Evolutionary conservation across 1,140 invertebrate species (phyloP).

Genomic region (Homarus americanus): DNA sequence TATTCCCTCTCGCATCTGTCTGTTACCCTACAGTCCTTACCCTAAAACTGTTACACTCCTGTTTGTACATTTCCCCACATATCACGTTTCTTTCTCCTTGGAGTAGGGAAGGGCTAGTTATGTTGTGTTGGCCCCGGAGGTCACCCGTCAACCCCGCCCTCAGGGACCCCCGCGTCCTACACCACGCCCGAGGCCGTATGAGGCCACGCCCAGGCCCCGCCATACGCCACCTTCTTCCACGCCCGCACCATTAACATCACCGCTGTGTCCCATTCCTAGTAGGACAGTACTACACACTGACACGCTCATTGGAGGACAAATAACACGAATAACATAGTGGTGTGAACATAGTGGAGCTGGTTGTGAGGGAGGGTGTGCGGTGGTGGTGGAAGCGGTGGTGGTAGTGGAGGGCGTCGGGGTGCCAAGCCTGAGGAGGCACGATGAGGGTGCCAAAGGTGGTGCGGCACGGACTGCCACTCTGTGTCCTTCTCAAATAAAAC

Average conservation of each 20-base stretch:
- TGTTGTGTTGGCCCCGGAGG: conserved; percentile 25
- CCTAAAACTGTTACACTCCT: conserved; percentile 32
- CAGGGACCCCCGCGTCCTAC: not conserved
- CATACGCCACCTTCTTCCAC: not conserved
- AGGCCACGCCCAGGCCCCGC: not conserved
- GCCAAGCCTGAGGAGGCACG: not conserved
- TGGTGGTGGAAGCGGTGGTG: not conserved
- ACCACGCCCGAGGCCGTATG: no score
- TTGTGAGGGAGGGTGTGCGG: no score
- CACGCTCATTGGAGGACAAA: no score
- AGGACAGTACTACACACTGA: no score
- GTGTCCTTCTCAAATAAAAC: conserved; percentile 71
- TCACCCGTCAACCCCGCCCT: not conserved
- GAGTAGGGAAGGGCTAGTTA: conserved; percentile 62
- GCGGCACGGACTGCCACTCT: conserved; percentile 51
- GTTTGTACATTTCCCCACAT: conserved; percentile 64
- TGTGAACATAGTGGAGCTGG: no score
- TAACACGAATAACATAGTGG: no score
- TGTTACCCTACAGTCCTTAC: not conserved
- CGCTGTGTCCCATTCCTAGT: no score
- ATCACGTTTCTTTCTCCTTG: conserved; percentile 67
- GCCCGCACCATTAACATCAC: not conserved
- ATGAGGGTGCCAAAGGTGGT: conserved; percentile 11
- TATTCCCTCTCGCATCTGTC: conserved; percentile 40
- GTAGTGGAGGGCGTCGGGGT: conserved; percentile 2